Evolutionary conservation across 2,797 vertebrate genomes (phyloP).

Genomic region (Xenopus petersii): DNA sequence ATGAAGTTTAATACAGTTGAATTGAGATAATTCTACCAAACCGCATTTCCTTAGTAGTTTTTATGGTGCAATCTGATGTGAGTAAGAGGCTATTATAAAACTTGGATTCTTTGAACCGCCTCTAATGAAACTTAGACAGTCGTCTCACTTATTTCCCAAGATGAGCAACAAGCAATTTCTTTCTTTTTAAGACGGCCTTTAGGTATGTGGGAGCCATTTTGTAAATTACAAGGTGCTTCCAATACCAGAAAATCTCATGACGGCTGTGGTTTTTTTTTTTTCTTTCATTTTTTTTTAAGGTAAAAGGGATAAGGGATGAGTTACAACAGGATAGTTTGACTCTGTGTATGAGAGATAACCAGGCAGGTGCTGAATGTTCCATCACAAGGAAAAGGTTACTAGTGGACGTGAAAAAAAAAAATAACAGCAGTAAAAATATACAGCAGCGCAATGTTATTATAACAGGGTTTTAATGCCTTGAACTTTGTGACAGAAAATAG

Average conservation of each 20-base stretch:
- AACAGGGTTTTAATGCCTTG: no score
- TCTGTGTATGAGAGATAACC: not conserved
- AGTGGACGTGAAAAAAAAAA: no score
- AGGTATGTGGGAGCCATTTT: constrained; percentile 53
- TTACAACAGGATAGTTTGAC: constrained; percentile 53
- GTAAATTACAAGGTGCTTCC: constrained; percentile 57
- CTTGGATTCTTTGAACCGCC: constrained; percentile 47
- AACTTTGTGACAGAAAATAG: no score
- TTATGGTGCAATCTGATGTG: constrained; percentile 13
- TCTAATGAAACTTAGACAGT: constrained; percentile 27
- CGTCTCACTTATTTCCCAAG: constrained; percentile 50
- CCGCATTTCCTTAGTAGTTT: constrained; percentile 34
- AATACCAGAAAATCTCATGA: constrained; percentile 58
- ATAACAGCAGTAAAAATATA: no score
- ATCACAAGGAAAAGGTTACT: not conserved
- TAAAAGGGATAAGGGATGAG: constrained; percentile 54
- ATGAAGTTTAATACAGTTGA: constrained; percentile 50
- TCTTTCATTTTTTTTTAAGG: constrained; percentile 42
- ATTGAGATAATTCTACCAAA: constrained; percentile 43
- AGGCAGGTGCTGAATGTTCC: not conserved
- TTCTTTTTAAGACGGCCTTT: constrained; percentile 54
- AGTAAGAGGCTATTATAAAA: constrained; percentile 39
- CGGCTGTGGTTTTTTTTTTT: not conserved
- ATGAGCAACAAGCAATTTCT: constrained; percentile 51
- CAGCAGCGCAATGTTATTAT: no score